A percentile compares a stretch with the other conserved stretches of the same genome.
Evolutionary conservation across 2,113 vertebrate species (phyloP).

Genomic region (Morphnarchus princeps): DNA sequence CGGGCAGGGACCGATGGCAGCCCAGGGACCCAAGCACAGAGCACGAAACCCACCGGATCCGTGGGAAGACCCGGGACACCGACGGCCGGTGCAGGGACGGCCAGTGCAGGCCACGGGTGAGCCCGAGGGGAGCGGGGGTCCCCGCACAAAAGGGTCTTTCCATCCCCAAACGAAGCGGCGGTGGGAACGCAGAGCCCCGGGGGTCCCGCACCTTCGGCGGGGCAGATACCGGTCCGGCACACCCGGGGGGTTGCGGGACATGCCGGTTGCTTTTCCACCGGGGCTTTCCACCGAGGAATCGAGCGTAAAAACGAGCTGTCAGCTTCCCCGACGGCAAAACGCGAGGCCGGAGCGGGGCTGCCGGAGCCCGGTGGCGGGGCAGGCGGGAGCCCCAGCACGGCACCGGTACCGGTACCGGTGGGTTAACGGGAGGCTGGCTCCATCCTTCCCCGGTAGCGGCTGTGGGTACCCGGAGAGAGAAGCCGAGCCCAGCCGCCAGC

Average conservation of each 20-base stretch:
- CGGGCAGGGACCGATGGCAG: fast-evolving
- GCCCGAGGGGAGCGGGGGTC: neutral
- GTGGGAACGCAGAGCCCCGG: fast-evolving
- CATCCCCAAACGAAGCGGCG: fast-evolving
- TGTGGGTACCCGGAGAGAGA: neutral
- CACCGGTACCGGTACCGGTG: too few relatives aligned
- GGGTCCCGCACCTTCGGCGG: neutral
- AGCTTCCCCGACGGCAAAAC: neutral
- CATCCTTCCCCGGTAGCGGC: too few relatives aligned
- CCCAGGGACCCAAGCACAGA: neutral
- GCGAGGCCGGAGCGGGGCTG: neutral
- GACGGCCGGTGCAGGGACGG: neutral
- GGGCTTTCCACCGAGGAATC: neutral
- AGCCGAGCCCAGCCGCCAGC: neutral
- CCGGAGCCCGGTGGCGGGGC: neutral
- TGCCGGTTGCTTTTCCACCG: neutral
- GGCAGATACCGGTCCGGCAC: too few relatives aligned
- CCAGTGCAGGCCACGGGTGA: neutral
- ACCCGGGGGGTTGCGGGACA: neutral
- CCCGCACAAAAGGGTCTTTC: neutral
- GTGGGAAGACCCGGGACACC: fast-evolving
- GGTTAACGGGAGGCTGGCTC: neutral
- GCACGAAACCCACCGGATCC: fast-evolving
- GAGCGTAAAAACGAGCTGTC: neutral
- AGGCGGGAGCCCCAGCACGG: neutral